Evolutionary conservation across 30 jellyfish, hydroid and myxozoan genomes (phyloP).

Genomic region (Turritopsis rubra): DNA sequence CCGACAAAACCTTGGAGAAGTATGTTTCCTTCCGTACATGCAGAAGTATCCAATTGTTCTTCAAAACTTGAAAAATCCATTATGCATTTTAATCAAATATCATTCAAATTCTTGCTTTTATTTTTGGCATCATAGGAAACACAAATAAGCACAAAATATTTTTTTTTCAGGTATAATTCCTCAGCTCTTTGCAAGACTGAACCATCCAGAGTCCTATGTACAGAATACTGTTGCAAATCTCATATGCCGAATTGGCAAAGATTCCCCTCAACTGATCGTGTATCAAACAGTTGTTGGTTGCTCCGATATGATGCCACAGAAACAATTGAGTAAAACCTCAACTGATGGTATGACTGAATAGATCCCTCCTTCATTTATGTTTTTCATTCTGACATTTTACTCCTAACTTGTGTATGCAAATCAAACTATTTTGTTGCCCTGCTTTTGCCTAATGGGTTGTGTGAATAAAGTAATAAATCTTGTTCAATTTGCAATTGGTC

Average conservation of each 20-base stretch:
- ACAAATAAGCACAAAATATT: neutral
- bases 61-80: neutral
- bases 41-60: neutral
- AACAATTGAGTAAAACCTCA: conserved; percentile 70
- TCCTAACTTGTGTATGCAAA: neutral
- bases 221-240: conserved; percentile 85
- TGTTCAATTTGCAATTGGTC: neutral
- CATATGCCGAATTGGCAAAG: conserved; percentile 86
- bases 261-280: conserved; percentile 90
- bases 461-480: no score
- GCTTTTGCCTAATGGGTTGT: neutral
- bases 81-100: no score
- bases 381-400: neutral
- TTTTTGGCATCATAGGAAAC: no score
- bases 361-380: neutral
- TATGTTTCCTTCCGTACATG: neutral
- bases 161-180: conserved; percentile 83
- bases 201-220: conserved; percentile 92
- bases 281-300: conserved; percentile 98
- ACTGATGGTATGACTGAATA: conserved; percentile 70
- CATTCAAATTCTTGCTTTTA: no score
- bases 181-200: conserved; percentile 92
- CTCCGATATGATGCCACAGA: conserved; percentile 89
- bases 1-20: conserved; percentile 99
- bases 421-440: neutral